Base-by-base conservation (phyloP, 2,113 vertebrate species). In the Sceloporus tristichus region DNA sequence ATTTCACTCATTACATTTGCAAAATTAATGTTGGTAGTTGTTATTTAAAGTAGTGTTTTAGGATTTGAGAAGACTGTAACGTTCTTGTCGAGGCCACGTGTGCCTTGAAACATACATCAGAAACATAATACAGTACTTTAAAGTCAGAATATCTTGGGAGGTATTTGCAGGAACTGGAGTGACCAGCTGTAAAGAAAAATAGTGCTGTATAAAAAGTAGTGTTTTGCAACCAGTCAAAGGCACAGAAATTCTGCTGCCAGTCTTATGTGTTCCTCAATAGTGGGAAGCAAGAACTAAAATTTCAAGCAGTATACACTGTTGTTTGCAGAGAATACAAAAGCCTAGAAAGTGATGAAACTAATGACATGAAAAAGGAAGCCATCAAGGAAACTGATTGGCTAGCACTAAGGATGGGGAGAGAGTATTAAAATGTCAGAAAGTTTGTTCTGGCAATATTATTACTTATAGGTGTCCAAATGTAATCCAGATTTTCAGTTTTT, bases 71-170 rank as follows among this genome's bases (percentile, higher is more conserved):
- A 92, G 76, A 90, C 91, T 76, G 78, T 88, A 86, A 89, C 7
- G 84, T 34, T 1, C 29, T 93, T 91, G 91, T 76, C 65, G 0
- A 0, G 75, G 0, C 0, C 56, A 48, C 48, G 85, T 65, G 56
- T 85, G 78, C 66, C 21, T 13, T 85, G 77, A 78, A 93, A 92
- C 6, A 79, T 88, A 88, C 74, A 89, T 83, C 90, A 93, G 86
- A 82, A 93, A 90, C 85, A 86, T 94, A 93, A 94, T 85, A 79
- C 92, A 92, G 34, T 34, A 90, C 14, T 93, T 95, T 94, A 94
- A 91, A 92, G 80, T 54, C 88, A 88, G 89, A 93, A 92, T 91
- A 89, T 89, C 42, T 85, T 85, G 71, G 78, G 54, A 3, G 68
- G 54, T 14, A 82, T 79, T 34, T 84, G 3, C 2, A 23, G 3